A percentile compares a stretch with the other conserved stretches of the same genome.
These are phyloP conservation scores for Alouatta palliata DNA, from an alignment of 2,113 vertebrate genomes.

Conservation along the genomic window DNA sequence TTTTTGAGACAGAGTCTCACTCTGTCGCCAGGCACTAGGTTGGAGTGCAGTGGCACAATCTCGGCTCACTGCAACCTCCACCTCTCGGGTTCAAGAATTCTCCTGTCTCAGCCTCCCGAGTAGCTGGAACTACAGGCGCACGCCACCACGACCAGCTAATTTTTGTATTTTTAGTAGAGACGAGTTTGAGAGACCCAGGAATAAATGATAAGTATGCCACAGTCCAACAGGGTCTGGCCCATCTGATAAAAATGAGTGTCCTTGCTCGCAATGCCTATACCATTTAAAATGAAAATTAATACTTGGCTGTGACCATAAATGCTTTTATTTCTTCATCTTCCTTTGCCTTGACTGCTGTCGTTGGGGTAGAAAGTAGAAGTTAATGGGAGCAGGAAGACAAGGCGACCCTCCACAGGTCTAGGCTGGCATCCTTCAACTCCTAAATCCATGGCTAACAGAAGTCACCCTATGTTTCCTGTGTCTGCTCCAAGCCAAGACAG, in stretches of 20 bases:
- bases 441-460: background rate
- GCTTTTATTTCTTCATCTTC: background rate
- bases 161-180: too few relatives aligned
- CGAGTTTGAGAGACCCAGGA: background rate
- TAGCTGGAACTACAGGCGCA: too few relatives aligned
- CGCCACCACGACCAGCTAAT: too few relatives aligned
- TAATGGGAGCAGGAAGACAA: too few relatives aligned
- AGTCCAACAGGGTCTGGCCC: background rate
- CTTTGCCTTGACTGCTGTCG: background rate
- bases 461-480: background rate
- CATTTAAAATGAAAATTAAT: background rate
- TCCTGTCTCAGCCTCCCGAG: too few relatives aligned
- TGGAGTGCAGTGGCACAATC: too few relatives aligned
- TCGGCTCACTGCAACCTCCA: too few relatives aligned
- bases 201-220: background rate
- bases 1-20: too few relatives aligned
- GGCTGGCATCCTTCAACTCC: background rate
- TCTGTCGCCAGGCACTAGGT: too few relatives aligned
- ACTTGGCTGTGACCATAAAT: background rate
- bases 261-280: background rate
- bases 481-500: background rate
- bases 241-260: background rate
- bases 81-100: too few relatives aligned
- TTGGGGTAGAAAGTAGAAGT: background rate
- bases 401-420: background rate